phyloP scores from a whole-genome alignment of 2,888 invertebrate genomes.

The Physocephala rufipes region DNA sequence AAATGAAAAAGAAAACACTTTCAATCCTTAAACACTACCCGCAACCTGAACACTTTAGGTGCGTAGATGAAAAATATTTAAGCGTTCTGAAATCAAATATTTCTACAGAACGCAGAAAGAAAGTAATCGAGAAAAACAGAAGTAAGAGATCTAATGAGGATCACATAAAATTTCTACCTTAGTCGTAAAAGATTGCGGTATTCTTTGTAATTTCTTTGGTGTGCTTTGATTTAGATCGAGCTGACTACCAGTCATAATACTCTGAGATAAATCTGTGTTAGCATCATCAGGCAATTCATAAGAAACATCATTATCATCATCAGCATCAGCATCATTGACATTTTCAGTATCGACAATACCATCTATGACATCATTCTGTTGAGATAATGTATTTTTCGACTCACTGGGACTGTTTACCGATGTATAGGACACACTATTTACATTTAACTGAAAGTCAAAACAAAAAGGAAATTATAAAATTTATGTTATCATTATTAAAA shows the following conservation, averaged over 20 bases:
- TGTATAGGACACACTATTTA: slow-evolving; percentile 40
- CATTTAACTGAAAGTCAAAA: slow-evolving; percentile 35
- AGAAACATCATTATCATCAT: slow-evolving; percentile 48
- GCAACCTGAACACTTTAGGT: background rate
- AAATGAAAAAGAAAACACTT: background rate
- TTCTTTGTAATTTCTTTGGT: slow-evolving; percentile 53
- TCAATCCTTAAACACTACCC: background rate
- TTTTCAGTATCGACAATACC: background rate
- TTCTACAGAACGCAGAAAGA: slow-evolving; percentile 5
- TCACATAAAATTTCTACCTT: slow-evolving; percentile 65
- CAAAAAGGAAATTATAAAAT: slow-evolving; percentile 9
- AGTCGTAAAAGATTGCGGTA: slow-evolving; percentile 54
- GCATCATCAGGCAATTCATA: slow-evolving; percentile 57
- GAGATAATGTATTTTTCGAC: background rate
- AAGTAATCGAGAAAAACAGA: too few species aligned
- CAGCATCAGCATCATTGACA: slow-evolving; percentile 23
- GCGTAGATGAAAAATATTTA: background rate
- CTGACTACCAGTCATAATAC: slow-evolving; percentile 38
- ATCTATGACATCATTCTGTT: background rate
- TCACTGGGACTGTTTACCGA: slow-evolving; percentile 34
- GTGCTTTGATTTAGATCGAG: slow-evolving; percentile 57
- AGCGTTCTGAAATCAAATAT: background rate
- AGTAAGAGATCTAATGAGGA: slow-evolving; percentile 53
- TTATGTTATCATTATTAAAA: background rate
- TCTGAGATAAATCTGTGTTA: slow-evolving; percentile 32